Percentiles rank a stretch among this genome's conserved stretches.
Evolutionary conservation across 2,888 invertebrate genomes (phyloP).

Genomic region (Agrotis segetum): DNA sequence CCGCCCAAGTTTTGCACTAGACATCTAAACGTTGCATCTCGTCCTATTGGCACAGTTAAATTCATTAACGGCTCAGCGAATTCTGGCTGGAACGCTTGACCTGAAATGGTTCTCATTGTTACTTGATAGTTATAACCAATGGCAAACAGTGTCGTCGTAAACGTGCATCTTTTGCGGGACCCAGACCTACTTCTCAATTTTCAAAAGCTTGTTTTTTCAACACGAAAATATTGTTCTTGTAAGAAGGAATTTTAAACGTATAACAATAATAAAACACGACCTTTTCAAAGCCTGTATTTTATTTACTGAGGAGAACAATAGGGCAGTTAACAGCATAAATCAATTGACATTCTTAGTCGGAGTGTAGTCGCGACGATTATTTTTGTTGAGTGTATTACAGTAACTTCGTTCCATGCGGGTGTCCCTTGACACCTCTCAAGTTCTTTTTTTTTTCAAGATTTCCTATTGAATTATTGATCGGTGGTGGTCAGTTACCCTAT

Average conservation of each 20-base stretch:
- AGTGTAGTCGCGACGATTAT: too few relatives aligned
- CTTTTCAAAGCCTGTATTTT: neutral
- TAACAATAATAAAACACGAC: neutral
- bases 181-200: neutral
- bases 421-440: too few relatives aligned
- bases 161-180: neutral
- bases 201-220: neutral
- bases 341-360: too few relatives aligned
- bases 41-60: slow-evolving; percentile 95
- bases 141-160: neutral
- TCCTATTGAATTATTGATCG: too few relatives aligned
- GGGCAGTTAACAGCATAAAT: too few relatives aligned
- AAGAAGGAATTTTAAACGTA: neutral
- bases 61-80: slow-evolving; percentile 96
- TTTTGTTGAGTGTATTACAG: too few relatives aligned
- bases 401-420: too few relatives aligned
- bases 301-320: neutral
- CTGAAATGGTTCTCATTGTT: slow-evolving; percentile 80
- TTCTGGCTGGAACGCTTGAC: slow-evolving; percentile 95
- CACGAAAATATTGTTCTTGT: neutral
- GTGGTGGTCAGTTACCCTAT: too few relatives aligned
- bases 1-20: slow-evolving; percentile 96
- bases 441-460: too few relatives aligned
- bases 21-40: slow-evolving; percentile 97
- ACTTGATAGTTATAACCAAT: neutral